Base-by-base conservation (phyloP, 2,888 invertebrate genomes). In the Phaedon cochleariae region DNA sequence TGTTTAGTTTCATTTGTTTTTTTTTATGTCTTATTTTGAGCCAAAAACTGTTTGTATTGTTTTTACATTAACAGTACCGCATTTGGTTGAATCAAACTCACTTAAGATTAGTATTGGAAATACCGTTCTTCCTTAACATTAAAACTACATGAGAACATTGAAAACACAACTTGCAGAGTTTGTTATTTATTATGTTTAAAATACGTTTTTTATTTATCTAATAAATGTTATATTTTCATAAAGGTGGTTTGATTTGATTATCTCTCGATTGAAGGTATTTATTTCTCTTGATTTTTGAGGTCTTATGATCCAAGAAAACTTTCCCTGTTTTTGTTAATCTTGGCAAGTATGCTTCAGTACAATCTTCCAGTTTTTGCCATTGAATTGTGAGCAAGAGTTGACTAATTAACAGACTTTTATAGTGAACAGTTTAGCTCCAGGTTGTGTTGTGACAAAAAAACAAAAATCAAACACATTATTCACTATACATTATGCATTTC, bases 71-170 rank as follows among this genome's bases (percentile, higher is more conserved):
- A 71, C 67, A 64, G 60, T 62, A 68, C 72, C 72, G 74, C 74
- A 75, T 75, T 45, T 71, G 15, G 41, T 69, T 72, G 71, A 73
- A 74, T 73, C 68, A 62, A 69, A 68, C 55, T 66, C 62, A 55
- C 48, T 65, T 18, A 62, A 64, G 59, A 55, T 62, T 59, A 60
- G 52, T 45, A 77, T 41, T 41, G 41, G 41, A 77, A 80, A 78
- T 78, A 80, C 78, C 79, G 81, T 80, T 81, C 80, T 81, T 81
- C 80, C 80, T 75, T 78, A 76, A 74, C 71, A 65, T 72, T 15
- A 57, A 53, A 59, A 55, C 22, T 62, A 59, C 59, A 60, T 41
- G 48, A 62, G 53, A 54, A 46, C 59, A 62, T 53, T 65, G 62
- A 71, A 70, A 77, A 77, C 74, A 74, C 74, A 73, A 72, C 77